A percentile compares a stretch with the other conserved stretches of the same genome.
Evolutionary conservation across 2,113 vertebrate species (phyloP).

Genomic region (Istiophorus platypterus): DNA sequence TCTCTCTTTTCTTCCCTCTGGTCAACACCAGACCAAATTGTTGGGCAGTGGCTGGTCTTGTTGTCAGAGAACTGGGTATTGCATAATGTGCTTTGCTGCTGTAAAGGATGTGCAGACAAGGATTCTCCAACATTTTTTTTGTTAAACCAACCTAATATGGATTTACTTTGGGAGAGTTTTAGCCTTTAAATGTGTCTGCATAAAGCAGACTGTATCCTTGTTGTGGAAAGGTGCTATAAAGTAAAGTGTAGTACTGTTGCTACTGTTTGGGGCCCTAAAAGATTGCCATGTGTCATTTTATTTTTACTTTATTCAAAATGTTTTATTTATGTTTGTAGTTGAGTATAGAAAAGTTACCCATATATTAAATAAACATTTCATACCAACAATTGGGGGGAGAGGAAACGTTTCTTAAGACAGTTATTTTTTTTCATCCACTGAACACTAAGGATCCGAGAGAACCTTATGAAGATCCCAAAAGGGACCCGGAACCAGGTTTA

Average conservation of each 20-base stretch:
- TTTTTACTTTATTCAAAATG: neutral
- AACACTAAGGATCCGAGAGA: neutral
- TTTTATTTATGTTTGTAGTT: neutral
- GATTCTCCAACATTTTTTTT: neutral
- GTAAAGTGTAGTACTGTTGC: no score
- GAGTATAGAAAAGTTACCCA: neutral
- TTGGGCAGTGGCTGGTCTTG: neutral
- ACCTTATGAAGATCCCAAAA: neutral
- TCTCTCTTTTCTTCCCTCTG: neutral
- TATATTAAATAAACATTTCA: neutral
- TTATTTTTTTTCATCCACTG: neutral
- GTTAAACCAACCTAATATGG: neutral
- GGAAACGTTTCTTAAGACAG: no score
- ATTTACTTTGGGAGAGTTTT: neutral
- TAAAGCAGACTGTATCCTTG: neutral
- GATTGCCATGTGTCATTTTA: neutral
- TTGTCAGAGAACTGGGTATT: conserved; percentile 35
- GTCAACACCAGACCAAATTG: neutral
- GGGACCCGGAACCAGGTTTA: neutral
- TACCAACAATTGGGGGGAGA: no score
- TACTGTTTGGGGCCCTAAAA: neutral
- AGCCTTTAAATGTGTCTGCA: neutral
- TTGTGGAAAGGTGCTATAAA: neutral
- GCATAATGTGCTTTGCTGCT: conserved; percentile 50
- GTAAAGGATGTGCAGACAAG: conserved; percentile 5